These are phyloP conservation scores for Lapara coniferarum DNA, from an alignment of 2,888 invertebrate species.

Conservation along the genomic window DNA sequence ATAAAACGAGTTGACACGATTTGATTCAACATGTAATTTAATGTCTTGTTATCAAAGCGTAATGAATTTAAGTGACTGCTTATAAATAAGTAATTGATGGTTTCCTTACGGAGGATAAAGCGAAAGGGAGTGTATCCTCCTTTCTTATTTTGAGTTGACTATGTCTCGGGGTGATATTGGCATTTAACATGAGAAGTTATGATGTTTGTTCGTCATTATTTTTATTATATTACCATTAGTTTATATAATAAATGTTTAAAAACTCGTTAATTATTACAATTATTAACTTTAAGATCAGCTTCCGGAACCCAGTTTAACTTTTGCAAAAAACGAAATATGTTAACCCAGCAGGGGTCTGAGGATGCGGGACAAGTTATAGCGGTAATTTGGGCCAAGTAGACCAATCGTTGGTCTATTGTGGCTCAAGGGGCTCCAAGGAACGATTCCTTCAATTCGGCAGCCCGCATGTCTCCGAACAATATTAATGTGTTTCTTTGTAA, in stretches of 20 bases:
- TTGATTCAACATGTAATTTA: constrained; percentile 30
- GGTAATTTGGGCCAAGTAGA: constrained; percentile 79
- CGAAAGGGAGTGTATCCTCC: neutral
- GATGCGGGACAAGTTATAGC: constrained; percentile 74
- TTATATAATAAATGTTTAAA: no score
- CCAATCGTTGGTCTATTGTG: constrained; percentile 73
- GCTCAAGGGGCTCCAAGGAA: constrained; percentile 68
- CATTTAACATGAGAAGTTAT: no score
- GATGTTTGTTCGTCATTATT: no score
- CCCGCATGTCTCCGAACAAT: constrained; percentile 76
- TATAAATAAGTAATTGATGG: constrained; percentile 1
- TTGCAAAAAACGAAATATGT: constrained; percentile 62
- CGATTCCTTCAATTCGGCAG: constrained; percentile 66
- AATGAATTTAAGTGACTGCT: neutral
- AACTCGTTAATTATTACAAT: neutral
- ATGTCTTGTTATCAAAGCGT: neutral
- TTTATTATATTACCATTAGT: no score
- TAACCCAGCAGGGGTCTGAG: constrained; percentile 62
- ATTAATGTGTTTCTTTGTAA: constrained; percentile 53
- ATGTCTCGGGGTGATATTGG: no score
- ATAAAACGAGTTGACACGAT: constrained; percentile 17
- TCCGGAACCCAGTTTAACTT: constrained; percentile 38
- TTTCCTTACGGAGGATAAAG: neutral
- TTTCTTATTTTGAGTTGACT: no score
- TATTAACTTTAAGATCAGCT: constrained; percentile 29